Evolutionary conservation across 2,113 vertebrate species (phyloP).

Genomic region (Coptodon rendalli): DNA sequence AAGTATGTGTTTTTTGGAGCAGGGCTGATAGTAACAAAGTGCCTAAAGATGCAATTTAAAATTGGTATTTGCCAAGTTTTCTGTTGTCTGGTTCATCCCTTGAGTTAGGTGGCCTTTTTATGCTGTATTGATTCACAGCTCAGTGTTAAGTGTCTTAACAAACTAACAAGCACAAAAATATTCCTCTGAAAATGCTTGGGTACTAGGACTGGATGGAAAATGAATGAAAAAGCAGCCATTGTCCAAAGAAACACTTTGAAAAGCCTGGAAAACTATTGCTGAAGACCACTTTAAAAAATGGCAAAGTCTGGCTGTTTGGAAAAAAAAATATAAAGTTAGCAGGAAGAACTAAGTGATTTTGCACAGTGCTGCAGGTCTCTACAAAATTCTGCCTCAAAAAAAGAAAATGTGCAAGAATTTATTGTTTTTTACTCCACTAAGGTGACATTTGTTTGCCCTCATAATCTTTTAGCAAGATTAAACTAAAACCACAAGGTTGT

Average conservation of each 20-base stretch:
- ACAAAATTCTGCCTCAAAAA: not conserved
- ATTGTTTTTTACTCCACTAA: not conserved
- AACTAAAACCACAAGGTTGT: not conserved
- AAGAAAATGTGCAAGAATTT: not conserved
- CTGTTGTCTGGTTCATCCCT: not conserved
- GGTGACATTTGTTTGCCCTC: not conserved
- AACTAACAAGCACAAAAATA: not conserved
- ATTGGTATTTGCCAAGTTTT: not conserved
- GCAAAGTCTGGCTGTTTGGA: not conserved
- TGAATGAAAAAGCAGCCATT: not conserved
- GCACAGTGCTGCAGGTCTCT: not conserved
- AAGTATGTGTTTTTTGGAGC: not conserved
- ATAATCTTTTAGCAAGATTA: not conserved
- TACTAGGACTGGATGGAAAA: not conserved
- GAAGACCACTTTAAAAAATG: not conserved
- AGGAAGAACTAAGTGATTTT: not conserved
- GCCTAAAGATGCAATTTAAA: not conserved
- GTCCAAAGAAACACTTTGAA: not conserved
- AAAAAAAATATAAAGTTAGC: not conserved
- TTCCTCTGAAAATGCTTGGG: not conserved
- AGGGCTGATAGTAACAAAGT: not conserved
- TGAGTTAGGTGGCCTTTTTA: not conserved
- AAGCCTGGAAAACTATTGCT: not conserved
- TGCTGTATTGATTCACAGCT: not conserved
- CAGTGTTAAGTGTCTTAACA: not conserved